phyloP scores from a whole-genome alignment of 2,797 vertebrate genomes.

The Pogonophryne albipinna region DNA sequence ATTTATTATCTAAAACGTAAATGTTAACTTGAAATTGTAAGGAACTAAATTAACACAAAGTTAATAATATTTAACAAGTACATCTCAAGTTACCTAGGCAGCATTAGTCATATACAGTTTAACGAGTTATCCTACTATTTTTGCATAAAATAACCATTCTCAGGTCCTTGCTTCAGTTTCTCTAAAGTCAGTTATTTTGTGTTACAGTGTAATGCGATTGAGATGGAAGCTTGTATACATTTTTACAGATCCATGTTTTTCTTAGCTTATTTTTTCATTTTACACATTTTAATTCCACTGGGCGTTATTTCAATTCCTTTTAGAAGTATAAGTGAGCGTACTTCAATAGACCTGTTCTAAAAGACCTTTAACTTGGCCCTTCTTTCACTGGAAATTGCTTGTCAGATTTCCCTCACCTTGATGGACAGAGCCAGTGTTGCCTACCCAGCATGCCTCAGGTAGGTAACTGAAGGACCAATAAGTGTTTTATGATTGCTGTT shows the following conservation, averaged over 20 bases:
- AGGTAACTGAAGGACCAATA: slow-evolving; percentile 22
- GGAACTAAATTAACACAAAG: too few species aligned
- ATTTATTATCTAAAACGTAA: background rate
- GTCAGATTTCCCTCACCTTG: background rate
- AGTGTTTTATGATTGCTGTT: slow-evolving; percentile 24
- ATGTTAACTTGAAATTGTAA: background rate
- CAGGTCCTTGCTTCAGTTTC: too few species aligned
- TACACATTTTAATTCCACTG: background rate
- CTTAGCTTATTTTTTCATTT: background rate
- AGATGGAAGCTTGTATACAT: too few species aligned
- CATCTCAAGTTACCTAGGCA: too few species aligned
- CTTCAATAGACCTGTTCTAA: background rate
- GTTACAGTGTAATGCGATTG: too few species aligned
- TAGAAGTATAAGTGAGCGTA: background rate
- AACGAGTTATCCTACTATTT: too few species aligned
- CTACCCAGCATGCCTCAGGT: slow-evolving; percentile 28
- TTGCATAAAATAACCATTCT: too few species aligned
- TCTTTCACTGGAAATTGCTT: background rate
- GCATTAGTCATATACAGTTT: too few species aligned
- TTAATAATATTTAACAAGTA: too few species aligned
- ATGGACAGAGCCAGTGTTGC: slow-evolving; percentile 5
- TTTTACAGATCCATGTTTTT: background rate
- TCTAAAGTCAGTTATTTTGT: too few species aligned
- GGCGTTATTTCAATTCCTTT: background rate
- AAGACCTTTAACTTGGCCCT: background rate